Percentiles rank a stretch among this genome's conserved stretches.
Evolutionary conservation across 2,888 invertebrate species (phyloP).

Genomic region (Platycnemis pennipes): DNA sequence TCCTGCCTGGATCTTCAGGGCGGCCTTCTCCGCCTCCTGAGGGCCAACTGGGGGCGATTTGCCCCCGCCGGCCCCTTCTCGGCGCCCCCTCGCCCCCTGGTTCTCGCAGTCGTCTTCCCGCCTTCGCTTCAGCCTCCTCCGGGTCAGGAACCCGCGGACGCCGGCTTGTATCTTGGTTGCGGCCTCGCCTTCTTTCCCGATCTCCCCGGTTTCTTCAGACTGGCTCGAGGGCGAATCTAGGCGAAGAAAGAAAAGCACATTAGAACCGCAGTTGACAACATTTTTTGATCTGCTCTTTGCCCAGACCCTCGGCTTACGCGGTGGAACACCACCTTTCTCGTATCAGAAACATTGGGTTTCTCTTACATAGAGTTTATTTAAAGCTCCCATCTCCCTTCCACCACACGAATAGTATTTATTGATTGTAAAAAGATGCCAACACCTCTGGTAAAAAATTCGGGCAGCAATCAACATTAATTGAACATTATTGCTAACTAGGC

Average conservation of each 20-base stretch:
- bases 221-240: background rate
- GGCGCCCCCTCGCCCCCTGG: background rate
- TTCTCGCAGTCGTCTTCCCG: slow-evolving; percentile 68
- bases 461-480: too few species aligned
- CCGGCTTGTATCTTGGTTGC: slow-evolving; percentile 82
- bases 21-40: slow-evolving; percentile 69
- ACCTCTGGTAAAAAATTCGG: too few species aligned
- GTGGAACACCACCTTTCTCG: too few species aligned
- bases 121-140: slow-evolving; percentile 63
- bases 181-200: slow-evolving; percentile 75
- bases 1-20: slow-evolving; percentile 72
- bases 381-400: too few species aligned
- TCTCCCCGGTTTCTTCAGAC: background rate
- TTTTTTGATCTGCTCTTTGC: too few species aligned
- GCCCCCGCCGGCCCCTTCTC: background rate
- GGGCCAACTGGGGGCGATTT: background rate
- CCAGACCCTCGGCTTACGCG: too few species aligned
- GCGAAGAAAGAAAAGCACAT: background rate
- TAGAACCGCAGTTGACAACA: too few species aligned
- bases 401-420: too few species aligned
- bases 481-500: too few species aligned
- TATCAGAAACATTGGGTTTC: too few species aligned
- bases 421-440: too few species aligned
- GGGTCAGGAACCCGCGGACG: slow-evolving; percentile 79
- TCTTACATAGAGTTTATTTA: too few species aligned